A percentile compares a stretch with the other conserved stretches of the same genome.
Evolutionary conservation across 2,797 vertebrate genomes (phyloP).

Genomic region (Lycodopsis pacificus): DNA sequence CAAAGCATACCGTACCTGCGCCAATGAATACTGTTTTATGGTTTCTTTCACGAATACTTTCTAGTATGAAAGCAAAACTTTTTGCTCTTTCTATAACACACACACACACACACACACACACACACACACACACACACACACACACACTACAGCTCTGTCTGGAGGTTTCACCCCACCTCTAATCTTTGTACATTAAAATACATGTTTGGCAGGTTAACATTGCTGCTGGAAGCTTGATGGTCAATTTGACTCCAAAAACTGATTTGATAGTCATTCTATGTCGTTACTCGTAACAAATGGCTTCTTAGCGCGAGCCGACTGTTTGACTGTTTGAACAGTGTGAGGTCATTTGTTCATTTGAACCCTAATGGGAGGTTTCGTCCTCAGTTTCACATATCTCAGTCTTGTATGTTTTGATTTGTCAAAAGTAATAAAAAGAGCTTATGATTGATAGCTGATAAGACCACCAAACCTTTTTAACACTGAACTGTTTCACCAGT

Average conservation of each 20-base stretch:
- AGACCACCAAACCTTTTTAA: conserved; percentile 25
- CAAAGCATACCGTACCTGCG: too few species aligned
- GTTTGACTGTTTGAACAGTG: conserved; percentile 35
- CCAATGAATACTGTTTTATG: neutral
- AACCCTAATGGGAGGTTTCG: conserved; percentile 54
- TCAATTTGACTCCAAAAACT: conserved; percentile 75
- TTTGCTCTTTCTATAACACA: neutral
- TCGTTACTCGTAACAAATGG: conserved; percentile 43
- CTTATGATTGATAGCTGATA: conserved; percentile 39
- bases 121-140: neutral
- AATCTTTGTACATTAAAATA: conserved; percentile 10
- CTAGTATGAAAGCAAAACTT: neutral
- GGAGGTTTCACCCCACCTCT: neutral
- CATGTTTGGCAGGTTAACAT: conserved; percentile 42
- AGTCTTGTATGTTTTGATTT: conserved; percentile 46
- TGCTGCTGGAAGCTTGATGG: conserved; percentile 70
- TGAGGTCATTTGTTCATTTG: conserved; percentile 65
- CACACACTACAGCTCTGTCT: neutral
- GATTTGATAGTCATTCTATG: conserved; percentile 62
- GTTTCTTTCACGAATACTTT: neutral
- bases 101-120: neutral
- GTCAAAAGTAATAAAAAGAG: conserved; percentile 48
- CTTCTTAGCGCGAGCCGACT: conserved; percentile 49
- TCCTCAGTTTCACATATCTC: conserved; percentile 28
- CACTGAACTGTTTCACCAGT: neutral